Conservation (phyloP, 2,888 invertebrate genomes). For the Andrena dorsata region DNA sequence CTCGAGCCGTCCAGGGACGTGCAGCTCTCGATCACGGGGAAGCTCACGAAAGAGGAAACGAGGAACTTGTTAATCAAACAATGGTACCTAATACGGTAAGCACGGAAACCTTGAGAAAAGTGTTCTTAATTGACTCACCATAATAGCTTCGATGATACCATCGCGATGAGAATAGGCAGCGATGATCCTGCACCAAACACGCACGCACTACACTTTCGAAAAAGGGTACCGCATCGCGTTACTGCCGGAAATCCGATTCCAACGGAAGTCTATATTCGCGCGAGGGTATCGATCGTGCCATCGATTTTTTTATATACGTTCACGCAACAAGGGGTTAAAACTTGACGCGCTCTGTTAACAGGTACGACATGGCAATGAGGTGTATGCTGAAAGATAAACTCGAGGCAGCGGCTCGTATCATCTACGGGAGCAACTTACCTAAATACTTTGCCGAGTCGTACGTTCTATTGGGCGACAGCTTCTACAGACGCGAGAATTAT, state of each 20-base stretch:
- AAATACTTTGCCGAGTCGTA: slow-evolving; percentile 37
- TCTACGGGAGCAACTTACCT: slow-evolving; percentile 31
- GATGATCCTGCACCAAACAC: neutral
- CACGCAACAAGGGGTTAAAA: neutral
- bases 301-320: neutral
- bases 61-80: slow-evolving; percentile 66
- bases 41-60: slow-evolving; percentile 60
- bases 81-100: slow-evolving; percentile 67
- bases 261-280: neutral
- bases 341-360: too few relatives aligned
- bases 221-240: neutral
- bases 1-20: slow-evolving; percentile 60
- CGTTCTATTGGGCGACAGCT: slow-evolving; percentile 48
- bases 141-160: neutral
- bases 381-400: slow-evolving; percentile 21
- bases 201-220: neutral
- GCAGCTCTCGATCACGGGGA: slow-evolving; percentile 64
- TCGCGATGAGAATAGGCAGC: neutral
- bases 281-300: neutral
- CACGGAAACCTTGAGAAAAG: neutral
- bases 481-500: neutral
- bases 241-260: too few relatives aligned
- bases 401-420: slow-evolving; percentile 16
- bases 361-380: slow-evolving; percentile 47
- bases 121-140: neutral